Percentiles rank a stretch among this genome's conserved stretches.
Evolutionary conservation across 2,888 invertebrate genomes (phyloP).

Genomic region (Rhogogaster chlorosoma): DNA sequence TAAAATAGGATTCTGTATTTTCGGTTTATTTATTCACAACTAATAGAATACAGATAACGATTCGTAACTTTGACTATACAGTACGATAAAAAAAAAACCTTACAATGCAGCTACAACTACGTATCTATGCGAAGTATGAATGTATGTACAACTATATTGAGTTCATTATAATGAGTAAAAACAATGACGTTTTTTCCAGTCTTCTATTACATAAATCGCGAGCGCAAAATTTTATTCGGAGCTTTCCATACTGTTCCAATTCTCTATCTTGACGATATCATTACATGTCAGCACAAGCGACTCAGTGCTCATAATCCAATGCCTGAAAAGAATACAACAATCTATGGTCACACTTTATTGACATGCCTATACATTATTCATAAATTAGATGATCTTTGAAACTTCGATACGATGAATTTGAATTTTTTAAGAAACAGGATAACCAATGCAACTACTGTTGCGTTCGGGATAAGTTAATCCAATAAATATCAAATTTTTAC

Average conservation of each 20-base stretch:
- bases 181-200: not conserved
- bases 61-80: constrained; percentile 6
- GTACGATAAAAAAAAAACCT: not conserved
- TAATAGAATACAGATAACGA: constrained; percentile 27
- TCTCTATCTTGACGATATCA: not conserved
- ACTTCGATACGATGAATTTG: not conserved
- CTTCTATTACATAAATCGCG: not conserved
- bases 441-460: not conserved
- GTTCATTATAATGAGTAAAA: not conserved
- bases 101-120: not conserved
- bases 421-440: not conserved
- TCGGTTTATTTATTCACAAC: constrained; percentile 18
- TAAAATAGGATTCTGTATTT: constrained; percentile 17
- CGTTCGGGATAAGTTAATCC: not conserved
- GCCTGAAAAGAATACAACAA: not conserved
- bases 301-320: not conserved
- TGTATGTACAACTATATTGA: constrained; percentile 3
- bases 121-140: not conserved
- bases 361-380: not conserved
- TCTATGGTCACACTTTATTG: not conserved
- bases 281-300: not conserved
- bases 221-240: not conserved
- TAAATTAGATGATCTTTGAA: not conserved
- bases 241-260: too few species aligned
- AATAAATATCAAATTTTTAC: not conserved